A percentile compares a stretch with the other conserved stretches of the same genome.
These are phyloP conservation scores for Aspidiotus destructor DNA, from an alignment of 2,888 invertebrate genomes.

Conservation along the genomic window DNA sequence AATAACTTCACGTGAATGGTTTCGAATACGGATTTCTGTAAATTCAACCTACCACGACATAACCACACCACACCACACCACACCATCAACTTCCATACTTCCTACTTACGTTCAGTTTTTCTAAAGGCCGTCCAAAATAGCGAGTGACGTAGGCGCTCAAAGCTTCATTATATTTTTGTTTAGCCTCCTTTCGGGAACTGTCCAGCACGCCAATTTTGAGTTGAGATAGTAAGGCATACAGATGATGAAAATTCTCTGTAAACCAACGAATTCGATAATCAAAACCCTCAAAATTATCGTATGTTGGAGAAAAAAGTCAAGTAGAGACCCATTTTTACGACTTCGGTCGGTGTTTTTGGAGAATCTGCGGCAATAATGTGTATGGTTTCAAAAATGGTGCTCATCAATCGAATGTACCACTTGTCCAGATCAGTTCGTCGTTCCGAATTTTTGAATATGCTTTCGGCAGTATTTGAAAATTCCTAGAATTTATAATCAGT, in stretches of 20 bases:
- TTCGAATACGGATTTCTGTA: no score
- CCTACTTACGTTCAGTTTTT: constrained; percentile 70
- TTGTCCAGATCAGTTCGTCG: constrained; percentile 84
- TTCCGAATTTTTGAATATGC: constrained; percentile 74
- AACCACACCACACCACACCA: no score
- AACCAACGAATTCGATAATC: constrained; percentile 36
- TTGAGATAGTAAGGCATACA: constrained; percentile 75
- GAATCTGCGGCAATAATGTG: constrained; percentile 68
- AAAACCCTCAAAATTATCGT: background rate
- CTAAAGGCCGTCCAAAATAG: constrained; percentile 86
- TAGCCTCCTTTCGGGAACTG: constrained; percentile 76
- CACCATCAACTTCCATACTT: background rate
- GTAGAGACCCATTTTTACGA: constrained; percentile 64
- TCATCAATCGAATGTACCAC: constrained; percentile 74
- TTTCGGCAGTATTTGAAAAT: constrained; percentile 77
- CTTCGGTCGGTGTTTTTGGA: constrained; percentile 83
- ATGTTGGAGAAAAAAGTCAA: no score
- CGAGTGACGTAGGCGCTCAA: constrained; percentile 83
- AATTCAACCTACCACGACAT: no score
- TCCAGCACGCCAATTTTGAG: constrained; percentile 85
- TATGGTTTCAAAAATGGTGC: constrained; percentile 74
- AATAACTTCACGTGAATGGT: no score
- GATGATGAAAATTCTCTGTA: constrained; percentile 87
- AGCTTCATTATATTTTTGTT: constrained; percentile 79
- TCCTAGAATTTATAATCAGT: constrained; percentile 44